Evolutionary conservation across 2,888 invertebrate species (phyloP), one percentile per base, ranked within the genome.

Genomic region (Chymomyza procnemis): DNA sequence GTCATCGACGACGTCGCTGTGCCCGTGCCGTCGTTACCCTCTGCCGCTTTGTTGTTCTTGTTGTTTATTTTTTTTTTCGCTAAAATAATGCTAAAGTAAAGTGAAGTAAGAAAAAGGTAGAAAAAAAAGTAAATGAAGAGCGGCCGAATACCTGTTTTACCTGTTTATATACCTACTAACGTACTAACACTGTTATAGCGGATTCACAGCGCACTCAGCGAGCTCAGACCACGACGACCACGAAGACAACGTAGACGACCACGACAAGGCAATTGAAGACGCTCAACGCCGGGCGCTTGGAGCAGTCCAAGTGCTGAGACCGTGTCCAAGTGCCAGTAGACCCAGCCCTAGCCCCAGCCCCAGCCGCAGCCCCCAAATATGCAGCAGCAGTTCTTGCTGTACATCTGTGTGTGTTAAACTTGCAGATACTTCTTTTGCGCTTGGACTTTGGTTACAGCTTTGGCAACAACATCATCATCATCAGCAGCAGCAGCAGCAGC

Each of bases 111-210:
- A 78, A 22, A 30, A 41, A 41, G 79, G 8, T 1, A 1, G 74
- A 72, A 67, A 63, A 68, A 73, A 70, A 71, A 72, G 76, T 82
- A 82, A 73, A 75, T 73, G 83, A 75, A 79, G 82, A 79, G 79
- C 75, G 79, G 78, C 78, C 71, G 79, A 88, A 89, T 88, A 90
- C 90, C 90, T 88, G 90, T 90, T 90, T 89, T 89, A 90, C 90
- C 90, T 89, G 90, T 90, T 90, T 88, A 75, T 81, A 78, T 89
- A 88, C 89, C 89, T 90, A 89, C 90, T 90, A 90, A 90, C 90
- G 90, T 90, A 89, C 90, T 90, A 90, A 90, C 90, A 90, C 87
- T 90, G 84, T 88, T 90, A 89, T 89, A 89, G 90, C 89, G 90
- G 90, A 88, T 87, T 79, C 88, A 78, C 74, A 67, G 67, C 78